Conservation (phyloP, 2,888 invertebrate genomes). For the Coronaproctus castanopsis region DNA sequence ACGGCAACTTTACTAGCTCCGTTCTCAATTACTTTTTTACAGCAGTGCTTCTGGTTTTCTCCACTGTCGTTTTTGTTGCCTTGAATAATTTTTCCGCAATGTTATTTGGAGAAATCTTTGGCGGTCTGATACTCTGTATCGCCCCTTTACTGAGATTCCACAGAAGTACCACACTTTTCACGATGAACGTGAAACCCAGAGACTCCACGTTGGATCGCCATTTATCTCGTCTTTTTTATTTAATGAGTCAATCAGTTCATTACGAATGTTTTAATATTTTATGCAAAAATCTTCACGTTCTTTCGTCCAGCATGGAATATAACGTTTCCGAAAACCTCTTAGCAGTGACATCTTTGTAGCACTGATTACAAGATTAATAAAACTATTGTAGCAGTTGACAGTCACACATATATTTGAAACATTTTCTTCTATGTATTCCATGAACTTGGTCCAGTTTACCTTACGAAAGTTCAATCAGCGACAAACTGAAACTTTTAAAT, state of each 20-base stretch:
- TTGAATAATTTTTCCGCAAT: not conserved
- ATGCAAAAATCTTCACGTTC: not conserved
- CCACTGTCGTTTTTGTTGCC: not conserved
- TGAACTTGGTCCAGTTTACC: not conserved
- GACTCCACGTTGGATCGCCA: not conserved
- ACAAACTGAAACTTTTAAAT: not conserved
- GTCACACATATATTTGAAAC: not conserved
- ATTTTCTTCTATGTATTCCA: not conserved
- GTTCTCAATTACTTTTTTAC: no score
- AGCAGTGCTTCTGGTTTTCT: not conserved
- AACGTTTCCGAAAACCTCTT: not conserved
- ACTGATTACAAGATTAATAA: not conserved
- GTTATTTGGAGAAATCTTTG: not conserved
- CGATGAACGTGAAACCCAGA: not conserved
- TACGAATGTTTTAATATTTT: not conserved
- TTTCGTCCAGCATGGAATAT: not conserved
- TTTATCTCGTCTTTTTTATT: not conserved
- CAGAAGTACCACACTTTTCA: not conserved
- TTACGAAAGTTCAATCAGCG: not conserved
- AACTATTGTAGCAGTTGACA: not conserved
- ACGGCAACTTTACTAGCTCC: not conserved
- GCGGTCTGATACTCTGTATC: not conserved
- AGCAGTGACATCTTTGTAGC: not conserved
- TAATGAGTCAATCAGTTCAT: not conserved
- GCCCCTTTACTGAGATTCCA: not conserved